These are phyloP conservation scores for Pionites leucogaster DNA, from an alignment of 2,113 vertebrate species.

Conservation along the genomic window DNA sequence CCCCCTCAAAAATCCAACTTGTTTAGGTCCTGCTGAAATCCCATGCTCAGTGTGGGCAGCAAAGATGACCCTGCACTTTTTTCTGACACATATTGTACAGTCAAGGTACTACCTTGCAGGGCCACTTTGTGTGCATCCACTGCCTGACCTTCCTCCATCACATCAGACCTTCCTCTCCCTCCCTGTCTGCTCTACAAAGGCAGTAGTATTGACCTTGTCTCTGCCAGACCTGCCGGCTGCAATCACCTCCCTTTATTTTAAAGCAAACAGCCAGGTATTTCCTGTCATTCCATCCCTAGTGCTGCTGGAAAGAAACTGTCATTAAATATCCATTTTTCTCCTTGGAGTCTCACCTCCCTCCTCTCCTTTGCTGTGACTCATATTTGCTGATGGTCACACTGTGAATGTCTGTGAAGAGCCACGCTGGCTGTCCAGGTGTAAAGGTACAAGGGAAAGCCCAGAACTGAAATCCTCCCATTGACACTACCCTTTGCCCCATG, in stretches of 20 bases:
- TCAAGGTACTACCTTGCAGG: not conserved
- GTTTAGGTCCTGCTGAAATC: not conserved
- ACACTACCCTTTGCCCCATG: not conserved
- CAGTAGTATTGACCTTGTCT: not conserved
- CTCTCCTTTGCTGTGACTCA: not conserved
- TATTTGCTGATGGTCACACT: not conserved
- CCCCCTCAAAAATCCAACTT: not conserved
- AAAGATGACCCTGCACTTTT: not conserved
- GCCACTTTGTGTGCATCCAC: not conserved
- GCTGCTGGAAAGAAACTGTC: not conserved
- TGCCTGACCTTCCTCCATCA: not conserved
- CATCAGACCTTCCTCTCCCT: not conserved
- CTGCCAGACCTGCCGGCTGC: not conserved
- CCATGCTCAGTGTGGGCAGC: not conserved
- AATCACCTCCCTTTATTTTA: not conserved
- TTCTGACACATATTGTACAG: not conserved
- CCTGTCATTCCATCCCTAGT: not conserved
- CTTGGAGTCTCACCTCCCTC: not conserved
- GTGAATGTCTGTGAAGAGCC: not conserved
- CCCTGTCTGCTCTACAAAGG: not conserved
- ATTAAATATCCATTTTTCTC: not conserved
- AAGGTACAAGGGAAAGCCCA: rapidly evolving
- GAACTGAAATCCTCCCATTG: not conserved
- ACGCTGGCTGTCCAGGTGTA: not conserved
- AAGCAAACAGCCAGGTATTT: not conserved